Evolutionary conservation across 1,140 invertebrate genomes (phyloP).

Genomic region (Agrilus planipennis): DNA sequence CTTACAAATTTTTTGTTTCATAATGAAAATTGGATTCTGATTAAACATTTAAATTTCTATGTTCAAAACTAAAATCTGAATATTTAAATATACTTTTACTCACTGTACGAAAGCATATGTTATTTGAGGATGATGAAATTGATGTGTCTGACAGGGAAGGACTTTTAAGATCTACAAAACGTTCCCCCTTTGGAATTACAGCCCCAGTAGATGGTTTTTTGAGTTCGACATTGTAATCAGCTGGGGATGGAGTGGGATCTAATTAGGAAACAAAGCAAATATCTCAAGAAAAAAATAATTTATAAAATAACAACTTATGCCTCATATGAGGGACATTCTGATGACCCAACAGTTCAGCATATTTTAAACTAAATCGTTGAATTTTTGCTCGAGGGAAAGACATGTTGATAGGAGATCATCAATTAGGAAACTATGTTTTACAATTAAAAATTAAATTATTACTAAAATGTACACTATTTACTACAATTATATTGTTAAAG

Average conservation of each 20-base stretch:
- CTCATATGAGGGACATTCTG: neutral
- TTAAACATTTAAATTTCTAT: no score
- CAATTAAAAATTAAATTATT: no score
- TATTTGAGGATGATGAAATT: slow-evolving; percentile 8
- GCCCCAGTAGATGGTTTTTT: slow-evolving; percentile 8
- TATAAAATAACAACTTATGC: slow-evolving; percentile 5
- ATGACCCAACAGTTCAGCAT: slow-evolving; percentile 18
- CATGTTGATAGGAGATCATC: no score
- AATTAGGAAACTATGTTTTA: no score
- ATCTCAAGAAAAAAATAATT: slow-evolving; percentile 5
- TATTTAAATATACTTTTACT: no score
- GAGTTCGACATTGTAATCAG: slow-evolving; percentile 20
- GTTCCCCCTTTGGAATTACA: slow-evolving; percentile 10
- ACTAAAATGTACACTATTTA: no score
- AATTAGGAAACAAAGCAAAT: slow-evolving; percentile 5
- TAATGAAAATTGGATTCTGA: no score
- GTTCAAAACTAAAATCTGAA: no score
- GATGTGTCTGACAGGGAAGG: slow-evolving; percentile 5
- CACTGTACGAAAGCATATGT: slow-evolving; percentile 15
- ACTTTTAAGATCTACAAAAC: slow-evolving; percentile 11
- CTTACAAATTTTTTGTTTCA: no score
- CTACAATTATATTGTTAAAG: no score
- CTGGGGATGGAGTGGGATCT: slow-evolving; percentile 21
- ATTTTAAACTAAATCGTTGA: slow-evolving; percentile 29
- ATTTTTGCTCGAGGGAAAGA: slow-evolving; percentile 32